A percentile compares a stretch with the other conserved stretches of the same genome.
phyloP scores from a whole-genome alignment of 2,888 invertebrate genomes.

The Meteorus colon region DNA sequence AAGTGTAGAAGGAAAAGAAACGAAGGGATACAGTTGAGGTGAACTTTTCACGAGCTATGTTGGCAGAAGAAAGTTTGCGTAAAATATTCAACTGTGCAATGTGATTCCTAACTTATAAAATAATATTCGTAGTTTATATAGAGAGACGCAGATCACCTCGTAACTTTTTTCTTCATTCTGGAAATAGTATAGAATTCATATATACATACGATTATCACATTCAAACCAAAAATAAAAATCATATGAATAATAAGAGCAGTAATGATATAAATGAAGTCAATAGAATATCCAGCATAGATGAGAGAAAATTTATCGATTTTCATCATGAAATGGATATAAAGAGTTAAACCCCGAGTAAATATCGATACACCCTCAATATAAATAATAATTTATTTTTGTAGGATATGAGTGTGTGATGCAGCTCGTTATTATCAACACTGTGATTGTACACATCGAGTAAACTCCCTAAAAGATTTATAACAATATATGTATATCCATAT shows the following conservation, averaged over 20 bases:
- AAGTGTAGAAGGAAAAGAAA: background rate
- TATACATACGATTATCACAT: background rate
- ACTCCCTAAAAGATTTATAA: background rate
- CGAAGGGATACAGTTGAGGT: background rate
- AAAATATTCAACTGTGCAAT: conserved; percentile 44
- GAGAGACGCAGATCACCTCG: conserved; percentile 38
- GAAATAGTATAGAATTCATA: conserved; percentile 8
- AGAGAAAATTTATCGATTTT: background rate
- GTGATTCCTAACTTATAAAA: conserved; percentile 46
- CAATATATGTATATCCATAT: background rate
- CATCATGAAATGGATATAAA: conserved; percentile 36
- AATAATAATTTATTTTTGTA: background rate
- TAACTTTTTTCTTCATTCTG: conserved; percentile 23
- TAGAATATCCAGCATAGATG: conserved; percentile 21
- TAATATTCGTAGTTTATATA: conserved; percentile 44
- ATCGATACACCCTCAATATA: background rate
- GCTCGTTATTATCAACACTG: background rate
- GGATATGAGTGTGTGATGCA: background rate
- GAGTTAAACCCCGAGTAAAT: background rate
- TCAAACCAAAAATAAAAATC: conserved; percentile 15
- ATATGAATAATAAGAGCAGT: conserved; percentile 5
- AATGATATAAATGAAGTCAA: conserved; percentile 18
- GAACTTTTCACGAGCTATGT: conserved; percentile 27
- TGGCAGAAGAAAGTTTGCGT: conserved; percentile 28
- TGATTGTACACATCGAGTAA: background rate